Base-by-base conservation (phyloP, 2,888 invertebrate genomes). In the Physocephala rufipes region DNA sequence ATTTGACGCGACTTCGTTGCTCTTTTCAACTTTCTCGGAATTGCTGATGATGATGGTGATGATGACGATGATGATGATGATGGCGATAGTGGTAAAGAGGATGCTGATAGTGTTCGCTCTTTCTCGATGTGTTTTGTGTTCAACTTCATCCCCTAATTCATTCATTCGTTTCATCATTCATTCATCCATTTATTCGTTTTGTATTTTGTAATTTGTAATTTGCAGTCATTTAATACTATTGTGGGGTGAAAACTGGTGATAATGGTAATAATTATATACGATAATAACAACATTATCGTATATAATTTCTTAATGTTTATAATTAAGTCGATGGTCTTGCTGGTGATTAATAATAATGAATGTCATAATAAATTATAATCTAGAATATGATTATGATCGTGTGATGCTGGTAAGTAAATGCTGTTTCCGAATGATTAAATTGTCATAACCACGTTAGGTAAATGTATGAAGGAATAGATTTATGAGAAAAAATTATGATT, bases 331-430 rank as follows among this genome's bases (percentile, higher is more conserved):
- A 26, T 12, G 36, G 30, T 67, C 53, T 36, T 72, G 61, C 65
- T 71, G 70, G 24, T 63, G 55, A 59, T 75, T n/a, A 67, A 66
- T 77, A 76, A 74, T 78, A 79, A 79, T 81, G 78, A 83, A 80
- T 79, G 80, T 81, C 47, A 70, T 68, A 62, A 61, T 36, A 7
- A 36, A 36, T 36, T 36, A 36, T 36, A 7, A 36, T 36, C 36
- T 36, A 9, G 36, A 36, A 36, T 36, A 36, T 36, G 36, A 36
- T 36, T 36, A 36, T 36, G 9, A 36, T 4, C 36, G n/a, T n/a
- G 36, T 9, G 9, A 36, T 9, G 5, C 4, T 36, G 9, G 9
- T n/a, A n/a, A n/a, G n/a, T n/a, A n/a, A n/a, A n/a, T 36, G 9
- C 36, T 36, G 36, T 9, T 36, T 7, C n/a, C n/a, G n/a, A n/a